Conservation (phyloP, 2,113 vertebrate species). For the Probosciger aterrimus region DNA sequence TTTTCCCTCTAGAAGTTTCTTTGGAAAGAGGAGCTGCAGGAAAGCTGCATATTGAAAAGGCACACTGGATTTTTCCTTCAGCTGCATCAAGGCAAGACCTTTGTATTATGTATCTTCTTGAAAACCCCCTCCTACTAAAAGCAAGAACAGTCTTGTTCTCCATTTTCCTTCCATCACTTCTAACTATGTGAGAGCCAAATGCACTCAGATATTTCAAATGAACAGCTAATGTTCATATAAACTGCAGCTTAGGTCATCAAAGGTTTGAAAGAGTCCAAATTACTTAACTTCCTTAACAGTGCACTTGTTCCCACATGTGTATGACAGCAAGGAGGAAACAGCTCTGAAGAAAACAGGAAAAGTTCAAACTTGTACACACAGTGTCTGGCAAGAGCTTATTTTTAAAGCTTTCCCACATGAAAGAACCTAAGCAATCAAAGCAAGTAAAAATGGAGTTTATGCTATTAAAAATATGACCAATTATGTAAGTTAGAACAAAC, state of each 20-base stretch:
- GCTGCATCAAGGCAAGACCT: not conserved
- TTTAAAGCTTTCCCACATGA: constrained; percentile 44
- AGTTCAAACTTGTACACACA: constrained; percentile 12
- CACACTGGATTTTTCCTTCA: not conserved
- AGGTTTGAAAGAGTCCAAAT: not conserved
- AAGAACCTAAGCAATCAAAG: constrained; percentile 10
- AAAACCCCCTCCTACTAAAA: not conserved
- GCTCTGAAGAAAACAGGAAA: constrained; percentile 39
- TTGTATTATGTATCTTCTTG: not conserved
- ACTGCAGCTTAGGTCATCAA: constrained; percentile 9
- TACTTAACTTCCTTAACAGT: not conserved
- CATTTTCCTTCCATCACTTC: not conserved
- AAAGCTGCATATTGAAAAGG: not conserved
- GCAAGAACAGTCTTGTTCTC: not conserved
- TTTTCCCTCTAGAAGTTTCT: not conserved
- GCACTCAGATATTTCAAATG: not conserved
- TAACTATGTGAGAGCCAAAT: not conserved
- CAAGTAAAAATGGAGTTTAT: not conserved
- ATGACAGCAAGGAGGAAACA: constrained; percentile 13
- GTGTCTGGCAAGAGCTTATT: not conserved
- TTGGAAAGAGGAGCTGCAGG: not conserved
- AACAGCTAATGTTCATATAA: not conserved
- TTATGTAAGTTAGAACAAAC: not conserved
- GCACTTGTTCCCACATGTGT: constrained; percentile 10
- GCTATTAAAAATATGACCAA: not conserved